Evolutionary conservation across 1,140 invertebrate genomes (phyloP).

Genomic region (Platyscapa corneri): DNA sequence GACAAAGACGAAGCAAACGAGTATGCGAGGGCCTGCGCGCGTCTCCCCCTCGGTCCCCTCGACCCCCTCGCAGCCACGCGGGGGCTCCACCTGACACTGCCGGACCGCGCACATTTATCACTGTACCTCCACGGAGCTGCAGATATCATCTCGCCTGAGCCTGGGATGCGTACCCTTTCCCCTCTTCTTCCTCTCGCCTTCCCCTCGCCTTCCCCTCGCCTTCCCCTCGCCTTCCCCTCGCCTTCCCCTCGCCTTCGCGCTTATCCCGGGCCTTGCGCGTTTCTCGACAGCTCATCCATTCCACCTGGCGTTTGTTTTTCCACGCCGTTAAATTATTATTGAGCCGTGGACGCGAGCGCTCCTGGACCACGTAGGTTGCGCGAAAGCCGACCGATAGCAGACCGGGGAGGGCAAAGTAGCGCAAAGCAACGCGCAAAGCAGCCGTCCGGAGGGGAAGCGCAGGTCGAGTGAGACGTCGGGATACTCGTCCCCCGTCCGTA

Average conservation of each 20-base stretch:
- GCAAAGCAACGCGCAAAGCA: too few relatives aligned
- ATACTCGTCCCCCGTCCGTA: background rate
- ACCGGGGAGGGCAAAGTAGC: background rate
- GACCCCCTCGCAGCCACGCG: constrained; percentile 28
- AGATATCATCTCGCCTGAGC: constrained; percentile 73
- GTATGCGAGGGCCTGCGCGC: background rate
- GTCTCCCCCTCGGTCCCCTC: constrained; percentile 32
- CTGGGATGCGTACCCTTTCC: constrained; percentile 59
- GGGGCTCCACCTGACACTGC: constrained; percentile 60
- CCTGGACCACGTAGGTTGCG: background rate
- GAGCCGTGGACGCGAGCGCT: background rate
- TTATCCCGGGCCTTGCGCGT: constrained; percentile 53
- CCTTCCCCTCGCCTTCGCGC: background rate
- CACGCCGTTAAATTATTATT: constrained; percentile 30
- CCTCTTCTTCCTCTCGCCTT: background rate
- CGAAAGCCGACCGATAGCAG: background rate
- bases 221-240: background rate
- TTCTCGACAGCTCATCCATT: constrained; percentile 66
- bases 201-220: background rate
- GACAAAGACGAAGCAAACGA: constrained; percentile 63
- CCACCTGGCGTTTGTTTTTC: constrained; percentile 52
- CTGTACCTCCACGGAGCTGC: constrained; percentile 61
- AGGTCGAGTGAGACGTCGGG: constrained; percentile 5
- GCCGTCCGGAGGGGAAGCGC: too few relatives aligned
- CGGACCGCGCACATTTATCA: constrained; percentile 70